Evolutionary conservation across 92 coral and sea anemone genomes (phyloP), one percentile per base, ranked within the genome.

Genomic region (Galaxea fascicularis): DNA sequence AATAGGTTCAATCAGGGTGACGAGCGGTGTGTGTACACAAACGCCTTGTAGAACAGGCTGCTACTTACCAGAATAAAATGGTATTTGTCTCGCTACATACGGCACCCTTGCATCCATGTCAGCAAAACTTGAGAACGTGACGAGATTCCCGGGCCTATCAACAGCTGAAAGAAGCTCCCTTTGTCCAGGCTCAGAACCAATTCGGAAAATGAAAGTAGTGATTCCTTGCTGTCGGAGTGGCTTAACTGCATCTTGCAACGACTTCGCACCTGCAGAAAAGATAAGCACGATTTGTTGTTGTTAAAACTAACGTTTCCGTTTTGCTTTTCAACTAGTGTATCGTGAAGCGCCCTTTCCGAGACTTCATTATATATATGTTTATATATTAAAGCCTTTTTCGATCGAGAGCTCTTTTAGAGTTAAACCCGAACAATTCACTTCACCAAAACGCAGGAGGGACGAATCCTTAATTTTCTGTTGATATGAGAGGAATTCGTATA

Each of bases 201-300:
- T 73, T 56, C 89, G 91, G 64, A 94, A 89, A 53, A 94, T 84
- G 30, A 85, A 94, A 15, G 89, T 82, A 15, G 84, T 87, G 1
- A 92, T 84, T 39, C 92, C 91, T 25, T 68, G 79, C 24, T 29
- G 66, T 26, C 64, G 71, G 51, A 94, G 89, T 10, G 91, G 93
- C 59, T 77, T 45, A 27, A 86, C 85, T 29, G 92, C 91, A 46
- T 89, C 88, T 68, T 62, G 59, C 18, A 94, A 35, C 8, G 91
- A 84, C 6, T 26, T 79, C 22, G 54, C 35, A 12, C 90, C 95
- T 71, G 53, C 6, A 20, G 44, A 41, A 70, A 44, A 44, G 16
- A 39, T 39, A 41, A 60, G 29, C n/a, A n/a, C n/a, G n/a, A n/a
- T n/a, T 46, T 46, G 51, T 46, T 46, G 51, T 46, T 8, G 51